A percentile compares a stretch with the other conserved stretches of the same genome.
Evolutionary conservation across 2,888 invertebrate genomes (phyloP).

Genomic region (Synergus gifuensis): DNA sequence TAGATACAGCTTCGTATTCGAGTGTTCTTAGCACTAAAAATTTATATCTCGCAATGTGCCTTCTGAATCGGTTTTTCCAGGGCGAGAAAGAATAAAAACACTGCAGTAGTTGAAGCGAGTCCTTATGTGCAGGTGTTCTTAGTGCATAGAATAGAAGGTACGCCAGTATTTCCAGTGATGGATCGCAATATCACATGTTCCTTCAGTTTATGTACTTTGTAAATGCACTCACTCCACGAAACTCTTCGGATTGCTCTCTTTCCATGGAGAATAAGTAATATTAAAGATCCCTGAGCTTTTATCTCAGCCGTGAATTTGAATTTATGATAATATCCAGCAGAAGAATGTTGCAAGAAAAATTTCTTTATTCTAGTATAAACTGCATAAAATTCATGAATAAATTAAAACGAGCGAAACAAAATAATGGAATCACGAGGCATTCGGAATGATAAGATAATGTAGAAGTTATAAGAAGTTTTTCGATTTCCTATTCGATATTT

Average conservation of each 20-base stretch:
- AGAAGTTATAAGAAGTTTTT: not conserved
- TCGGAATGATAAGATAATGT: not conserved
- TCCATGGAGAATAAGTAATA: conserved; percentile 32
- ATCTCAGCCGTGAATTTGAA: conserved; percentile 4
- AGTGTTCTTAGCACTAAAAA: conserved; percentile 31
- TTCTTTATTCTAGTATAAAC: not conserved
- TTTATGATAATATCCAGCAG: not conserved
- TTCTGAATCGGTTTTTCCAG: conserved; percentile 9
- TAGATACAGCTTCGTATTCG: conserved; percentile 15
- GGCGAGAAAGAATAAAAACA: conserved; percentile 13
- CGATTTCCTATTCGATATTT: not conserved
- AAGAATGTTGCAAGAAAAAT: not conserved
- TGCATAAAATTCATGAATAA: not conserved
- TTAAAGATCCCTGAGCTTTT: conserved; percentile 27
- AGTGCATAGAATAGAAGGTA: conserved; percentile 20
- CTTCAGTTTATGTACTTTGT: conserved; percentile 37
- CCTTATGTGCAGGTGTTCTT: conserved; percentile 29
- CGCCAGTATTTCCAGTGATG: conserved; percentile 36
- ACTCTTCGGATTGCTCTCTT: conserved; percentile 22
- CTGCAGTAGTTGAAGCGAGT: conserved; percentile 6
- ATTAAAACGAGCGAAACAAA: not conserved
- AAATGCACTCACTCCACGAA: conserved; percentile 29
- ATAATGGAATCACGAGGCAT: not conserved
- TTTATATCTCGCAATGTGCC: conserved; percentile 19
- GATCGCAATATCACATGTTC: conserved; percentile 41